Percentiles rank a stretch among this genome's conserved stretches.
Conservation (phyloP, 23 tunicate genomes). For the Ciona savignyi region DNA sequence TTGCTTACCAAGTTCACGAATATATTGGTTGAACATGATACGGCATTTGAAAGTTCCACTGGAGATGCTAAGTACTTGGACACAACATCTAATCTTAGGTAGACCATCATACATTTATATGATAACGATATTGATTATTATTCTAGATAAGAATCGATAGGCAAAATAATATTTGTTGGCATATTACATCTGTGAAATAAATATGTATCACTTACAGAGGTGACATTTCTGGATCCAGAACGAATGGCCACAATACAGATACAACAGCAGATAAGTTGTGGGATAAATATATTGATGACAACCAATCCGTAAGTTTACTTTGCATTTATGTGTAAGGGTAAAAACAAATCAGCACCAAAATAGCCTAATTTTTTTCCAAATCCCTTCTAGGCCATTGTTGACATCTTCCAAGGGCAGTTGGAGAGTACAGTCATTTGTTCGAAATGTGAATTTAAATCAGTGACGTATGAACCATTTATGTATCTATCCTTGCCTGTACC, state of each 20-base stretch:
- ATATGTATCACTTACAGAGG: too few relatives aligned
- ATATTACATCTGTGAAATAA: too few relatives aligned
- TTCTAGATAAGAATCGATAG: conserved; percentile 1
- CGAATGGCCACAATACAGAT: background rate
- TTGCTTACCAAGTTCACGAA: conserved; percentile 12
- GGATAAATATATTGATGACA: conserved; percentile 8
- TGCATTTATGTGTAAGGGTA: too few relatives aligned
- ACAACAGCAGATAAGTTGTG: conserved; percentile 25
- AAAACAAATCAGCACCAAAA: too few relatives aligned
- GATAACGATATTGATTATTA: conserved; percentile 2
- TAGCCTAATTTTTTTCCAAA: too few relatives aligned
- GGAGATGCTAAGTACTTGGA: background rate
- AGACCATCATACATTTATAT: background rate
- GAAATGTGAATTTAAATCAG: conserved; percentile 30
- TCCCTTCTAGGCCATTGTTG: conserved; percentile 26
- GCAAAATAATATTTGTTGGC: too few relatives aligned
- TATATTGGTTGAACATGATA: conserved; percentile 5
- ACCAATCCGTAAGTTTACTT: conserved; percentile 27
- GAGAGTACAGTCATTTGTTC: conserved; percentile 57
- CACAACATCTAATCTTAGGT: background rate
- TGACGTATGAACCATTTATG: conserved; percentile 57
- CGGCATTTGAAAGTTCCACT: background rate
- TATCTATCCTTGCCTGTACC: conserved; percentile 53
- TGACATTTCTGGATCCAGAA: background rate
- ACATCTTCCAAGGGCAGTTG: conserved; percentile 49